A percentile compares a stretch with the other conserved stretches of the same genome.
phyloP scores from a whole-genome alignment of 2,888 invertebrate species.

The Xestia ashworthii region DNA sequence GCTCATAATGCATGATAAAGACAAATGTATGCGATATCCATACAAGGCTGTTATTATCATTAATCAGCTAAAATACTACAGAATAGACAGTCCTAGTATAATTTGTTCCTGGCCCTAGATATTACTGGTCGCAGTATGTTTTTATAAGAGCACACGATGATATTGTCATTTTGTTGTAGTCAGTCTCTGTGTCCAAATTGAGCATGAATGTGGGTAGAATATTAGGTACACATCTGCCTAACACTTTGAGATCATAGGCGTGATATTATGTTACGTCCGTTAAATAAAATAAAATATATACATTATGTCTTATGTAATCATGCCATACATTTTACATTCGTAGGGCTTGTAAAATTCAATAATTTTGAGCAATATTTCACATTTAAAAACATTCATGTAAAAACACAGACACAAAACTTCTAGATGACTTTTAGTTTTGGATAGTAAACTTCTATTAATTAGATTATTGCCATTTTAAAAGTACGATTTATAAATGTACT shows the following conservation, averaged over 20 bases:
- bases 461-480: conserved; percentile 66
- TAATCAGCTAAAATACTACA: neutral
- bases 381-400: conserved; percentile 43
- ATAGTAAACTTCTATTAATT: conserved; percentile 65
- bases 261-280: neutral
- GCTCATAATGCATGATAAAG: conserved; percentile 35
- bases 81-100: neutral
- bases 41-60: neutral
- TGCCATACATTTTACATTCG: neutral
- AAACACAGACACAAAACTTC: conserved; percentile 60
- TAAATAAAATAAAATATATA: no score
- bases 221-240: neutral
- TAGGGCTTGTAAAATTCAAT: conserved; percentile 3
- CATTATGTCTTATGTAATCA: neutral
- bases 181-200: neutral
- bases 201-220: neutral
- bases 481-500: conserved; percentile 71
- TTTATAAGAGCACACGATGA: neutral
- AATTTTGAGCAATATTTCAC: neutral
- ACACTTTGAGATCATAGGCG: neutral
- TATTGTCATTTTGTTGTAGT: neutral
- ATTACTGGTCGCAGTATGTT: neutral
- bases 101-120: neutral
- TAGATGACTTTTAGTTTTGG: conserved; percentile 56
- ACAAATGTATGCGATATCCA: conserved; percentile 29